Base-by-base conservation (phyloP, 2,888 invertebrate genomes). In the Drosophila nigricruria region DNA sequence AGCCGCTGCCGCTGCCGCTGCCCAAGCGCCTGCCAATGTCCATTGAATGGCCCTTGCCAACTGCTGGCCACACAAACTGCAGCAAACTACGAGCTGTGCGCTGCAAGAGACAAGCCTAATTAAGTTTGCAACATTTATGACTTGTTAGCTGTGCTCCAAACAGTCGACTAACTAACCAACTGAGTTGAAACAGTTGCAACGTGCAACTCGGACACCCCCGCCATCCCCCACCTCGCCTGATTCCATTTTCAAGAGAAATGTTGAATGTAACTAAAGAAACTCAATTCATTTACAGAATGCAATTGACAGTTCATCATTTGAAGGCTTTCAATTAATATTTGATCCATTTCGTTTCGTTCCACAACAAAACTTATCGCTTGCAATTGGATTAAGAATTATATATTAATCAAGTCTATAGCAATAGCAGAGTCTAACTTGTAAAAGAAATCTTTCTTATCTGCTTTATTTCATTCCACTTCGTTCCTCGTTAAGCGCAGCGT, bases 41-140 rank as follows among this genome's bases (percentile, higher is more conserved):
- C 52, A 69, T 59, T 69, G 65, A 52, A 43, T 63, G 49, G 64
- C 42, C n/a, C n/a, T 34, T 40, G 50, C 54, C 59, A 53, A 14
- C 23, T 23, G 43, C 40, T 45, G 52, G 18, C 42, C 34, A 36
- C 45, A 68, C 34, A 14, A 36, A 23, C 42, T 36, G 34, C n/a
- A 5, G 36, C 16, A 5, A 54, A 27, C 54, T 30, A 0, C 1
- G 40, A 20, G 9, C 27, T 14, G 54, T 1, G 62, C 47, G 36
- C 47, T 42, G 50, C 34, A 20, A 42, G 47, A 47, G 82, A 43
- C 73, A 68, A 64, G 67, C 74, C 83, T 88, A 83, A 83, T 83
- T 88, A 83, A 82, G 88, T 88, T 82, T 85, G 73, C 75, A 82
- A 88, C 88, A 88, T 84, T 84, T 84, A 84, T 84, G 83, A 83